Evolutionary conservation across 2,113 vertebrate genomes (phyloP).

Genomic region (Xenotilapia flavipinnis): DNA sequence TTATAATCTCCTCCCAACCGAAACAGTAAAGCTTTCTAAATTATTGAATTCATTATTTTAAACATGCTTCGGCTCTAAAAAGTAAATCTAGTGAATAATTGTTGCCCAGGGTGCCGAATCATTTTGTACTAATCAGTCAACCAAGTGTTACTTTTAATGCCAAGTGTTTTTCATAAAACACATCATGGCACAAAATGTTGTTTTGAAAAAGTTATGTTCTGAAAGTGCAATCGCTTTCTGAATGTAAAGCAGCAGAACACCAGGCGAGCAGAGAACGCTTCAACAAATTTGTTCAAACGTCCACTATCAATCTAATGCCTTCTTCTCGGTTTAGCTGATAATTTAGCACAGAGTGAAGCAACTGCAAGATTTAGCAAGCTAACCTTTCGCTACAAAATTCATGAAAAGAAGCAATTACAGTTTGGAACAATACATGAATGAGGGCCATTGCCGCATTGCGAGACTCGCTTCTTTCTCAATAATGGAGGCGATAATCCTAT

Average conservation of each 20-base stretch:
- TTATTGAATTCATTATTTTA: conserved; percentile 5
- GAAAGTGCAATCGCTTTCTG: background rate
- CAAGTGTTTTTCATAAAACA: background rate
- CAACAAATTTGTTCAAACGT: background rate
- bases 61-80: background rate
- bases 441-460: conserved; percentile 30
- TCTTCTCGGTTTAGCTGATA: conserved; percentile 11
- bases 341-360: conserved; percentile 8
- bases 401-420: conserved; percentile 74
- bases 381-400: conserved; percentile 42
- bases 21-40: background rate
- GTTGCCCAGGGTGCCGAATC: background rate
- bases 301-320: background rate
- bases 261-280: background rate
- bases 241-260: background rate
- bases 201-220: background rate
- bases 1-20: conserved; percentile 18
- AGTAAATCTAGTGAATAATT: conserved; percentile 1
- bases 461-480: conserved; percentile 32
- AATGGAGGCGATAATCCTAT: conserved; percentile 62
- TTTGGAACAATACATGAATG: conserved; percentile 63
- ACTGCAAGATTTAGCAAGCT: conserved; percentile 33
- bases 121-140: background rate
- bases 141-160: background rate
- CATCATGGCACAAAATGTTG: background rate